Evolutionary conservation across 2,797 vertebrate species (phyloP).

Genomic region (Adelosebastes latens): DNA sequence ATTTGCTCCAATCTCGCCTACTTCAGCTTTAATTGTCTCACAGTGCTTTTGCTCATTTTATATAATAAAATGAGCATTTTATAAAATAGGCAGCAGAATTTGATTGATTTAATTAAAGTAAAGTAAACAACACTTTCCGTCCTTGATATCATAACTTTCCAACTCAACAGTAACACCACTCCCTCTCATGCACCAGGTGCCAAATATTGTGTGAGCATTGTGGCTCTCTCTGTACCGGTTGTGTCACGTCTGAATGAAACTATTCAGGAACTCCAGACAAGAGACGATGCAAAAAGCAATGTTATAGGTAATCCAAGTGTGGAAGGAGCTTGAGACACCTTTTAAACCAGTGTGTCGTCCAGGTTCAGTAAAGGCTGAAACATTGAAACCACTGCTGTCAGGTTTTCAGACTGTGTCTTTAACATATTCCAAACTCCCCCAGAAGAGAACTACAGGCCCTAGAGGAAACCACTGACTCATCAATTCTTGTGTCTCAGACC

Average conservation of each 20-base stretch:
- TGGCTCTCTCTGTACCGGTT: not conserved
- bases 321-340: not conserved
- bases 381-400: not conserved
- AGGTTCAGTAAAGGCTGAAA: not conserved
- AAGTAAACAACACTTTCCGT: too few species aligned
- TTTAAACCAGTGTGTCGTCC: not conserved
- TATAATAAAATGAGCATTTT: too few species aligned
- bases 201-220: not conserved
- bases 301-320: not conserved
- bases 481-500: not conserved
- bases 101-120: too few species aligned
- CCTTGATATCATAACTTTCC: not conserved
- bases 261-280: not conserved
- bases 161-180: not conserved
- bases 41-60: not conserved
- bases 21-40: not conserved
- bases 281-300: not conserved
- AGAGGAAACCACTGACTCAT: slow-evolving; percentile 8
- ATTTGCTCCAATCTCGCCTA: too few species aligned
- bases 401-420: not conserved
- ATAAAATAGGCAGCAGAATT: too few species aligned
- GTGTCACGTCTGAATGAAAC: not conserved
- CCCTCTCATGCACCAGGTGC: not conserved
- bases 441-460: not conserved
- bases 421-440: not conserved